Base-by-base conservation (phyloP, 2,888 invertebrate species). In the Chydorus sphaericus region DNA sequence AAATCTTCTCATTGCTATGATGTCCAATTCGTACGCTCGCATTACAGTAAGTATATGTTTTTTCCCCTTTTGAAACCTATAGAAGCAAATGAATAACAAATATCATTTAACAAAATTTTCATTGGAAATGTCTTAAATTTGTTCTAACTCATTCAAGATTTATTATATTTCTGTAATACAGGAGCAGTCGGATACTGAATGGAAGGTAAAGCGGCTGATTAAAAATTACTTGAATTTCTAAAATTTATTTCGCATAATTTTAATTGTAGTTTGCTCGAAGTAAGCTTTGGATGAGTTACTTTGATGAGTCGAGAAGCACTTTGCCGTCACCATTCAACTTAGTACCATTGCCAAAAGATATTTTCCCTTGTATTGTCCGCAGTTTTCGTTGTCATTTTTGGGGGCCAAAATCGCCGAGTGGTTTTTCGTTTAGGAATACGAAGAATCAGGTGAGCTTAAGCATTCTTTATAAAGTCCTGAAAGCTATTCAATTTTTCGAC, bases 1-100 rank as follows among this genome's bases (percentile, higher is more conserved):
- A 63, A 94, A 94, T 70, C 81, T 94, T 59, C 82, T 94, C 61
- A 94, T 94, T 66, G 94, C 94, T 63, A 96, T 94, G 94, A 93
- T 94, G 92, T 91, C 90, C 65, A 94, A 92, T 73, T 92, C 92
- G 2, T 94, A 90, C 67, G 85, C 91, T 50, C 81, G 84, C 72
- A 94, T 94, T 66, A 84, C 82, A 68, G 93, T 92, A 72, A 80
- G 44, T 44, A 14, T 18, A n/a, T n/a, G n/a, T n/a, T n/a, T n/a
- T n/a, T n/a, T n/a, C n/a, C n/a, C n/a, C n/a, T n/a, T n/a, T n/a
- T n/a, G n/a, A n/a, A n/a, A n/a, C n/a, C n/a, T n/a, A n/a, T n/a
- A n/a, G n/a, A n/a, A n/a, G n/a, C n/a, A n/a, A n/a, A n/a, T n/a
- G n/a, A n/a, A n/a, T n/a, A n/a, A n/a, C n/a, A n/a, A n/a, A n/a